Percentiles rank a stretch among this genome's conserved stretches.
Evolutionary conservation across 2,797 vertebrate genomes (phyloP).

Genomic region (Denticeps clupeoides): DNA sequence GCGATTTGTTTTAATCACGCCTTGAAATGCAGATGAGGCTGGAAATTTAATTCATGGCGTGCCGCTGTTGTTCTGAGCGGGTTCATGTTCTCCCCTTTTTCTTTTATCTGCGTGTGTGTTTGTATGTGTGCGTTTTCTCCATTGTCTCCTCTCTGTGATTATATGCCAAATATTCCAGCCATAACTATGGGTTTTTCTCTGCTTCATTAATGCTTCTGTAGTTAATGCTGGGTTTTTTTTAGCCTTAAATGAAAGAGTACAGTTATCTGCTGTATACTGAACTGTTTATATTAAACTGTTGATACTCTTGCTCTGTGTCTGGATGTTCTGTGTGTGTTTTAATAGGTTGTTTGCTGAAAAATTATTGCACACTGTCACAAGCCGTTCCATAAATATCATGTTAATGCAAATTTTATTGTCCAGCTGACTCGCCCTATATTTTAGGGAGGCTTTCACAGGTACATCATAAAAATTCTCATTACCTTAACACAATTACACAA

Average conservation of each 20-base stretch:
- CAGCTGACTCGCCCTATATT: no score
- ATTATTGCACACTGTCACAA: no score
- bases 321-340: neutral
- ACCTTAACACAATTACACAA: no score
- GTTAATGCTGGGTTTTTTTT: constrained; percentile 38
- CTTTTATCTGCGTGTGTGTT: neutral
- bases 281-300: constrained; percentile 42
- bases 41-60: neutral
- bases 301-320: constrained; percentile 8
- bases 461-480: no score
- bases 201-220: constrained; percentile 35
- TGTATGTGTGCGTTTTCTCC: neutral
- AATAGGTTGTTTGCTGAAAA: neutral
- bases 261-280: constrained; percentile 39
- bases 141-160: neutral
- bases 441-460: no score
- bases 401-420: no score
- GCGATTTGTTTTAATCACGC: neutral
- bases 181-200: constrained; percentile 21
- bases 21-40: constrained; percentile 3
- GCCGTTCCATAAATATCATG: no score
- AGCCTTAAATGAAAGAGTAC: constrained; percentile 43
- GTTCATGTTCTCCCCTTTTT: neutral
- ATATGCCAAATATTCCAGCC: constrained; percentile 21
- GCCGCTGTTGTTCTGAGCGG: neutral